Evolutionary conservation across 92 coral and sea anemone genomes (phyloP), one percentile per base, ranked within the genome.

Genomic region (Desmophyllum pertusum): DNA sequence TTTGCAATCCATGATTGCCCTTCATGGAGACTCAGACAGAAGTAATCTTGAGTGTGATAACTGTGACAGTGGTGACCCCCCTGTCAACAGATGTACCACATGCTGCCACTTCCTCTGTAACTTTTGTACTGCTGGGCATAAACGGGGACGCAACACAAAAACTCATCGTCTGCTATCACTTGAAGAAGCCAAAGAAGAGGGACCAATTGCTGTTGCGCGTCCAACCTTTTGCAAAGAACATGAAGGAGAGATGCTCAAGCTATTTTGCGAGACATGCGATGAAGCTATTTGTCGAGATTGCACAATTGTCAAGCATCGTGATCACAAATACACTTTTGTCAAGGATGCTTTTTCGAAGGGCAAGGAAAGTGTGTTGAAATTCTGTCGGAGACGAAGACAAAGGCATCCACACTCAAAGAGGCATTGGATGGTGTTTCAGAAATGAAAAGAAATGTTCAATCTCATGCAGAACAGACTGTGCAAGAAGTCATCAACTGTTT

Each of bases 61-160:
- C n/a, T n/a, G n/a, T n/a, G n/a, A n/a, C n/a, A n/a, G n/a, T n/a
- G n/a, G 77, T 0, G 91, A 91, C 15, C 75, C 79, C 0, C 86
- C 84, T 19, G 67, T 70, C 27, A 78, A 77, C 39, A 46, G 91
- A 27, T 87, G 94, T 70, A 48, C 55, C 62, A 76, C 75, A n/a
- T 91, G 94, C 70, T 36, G 37, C 21, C 55, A 78, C 45, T 87
- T 82, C 67, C 76, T 90, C 23, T 90, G 93, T 78, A 81, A 87
- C 6, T 87, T 83, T 79, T 87, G 93, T 50, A 39, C 80, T 11
- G 64, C 73, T 19, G 79, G 83, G 6, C 94, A 91, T 70, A 37
- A 41, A 57, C 61, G 91, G 70, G 80, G 35, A 29, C 70, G 70
- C 27, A 64, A 30, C 38, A 7, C 70, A 27, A 27, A 37, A 17